Base-by-base conservation (phyloP, 1,140 invertebrate genomes). In the Lepidurus arcticus region DNA sequence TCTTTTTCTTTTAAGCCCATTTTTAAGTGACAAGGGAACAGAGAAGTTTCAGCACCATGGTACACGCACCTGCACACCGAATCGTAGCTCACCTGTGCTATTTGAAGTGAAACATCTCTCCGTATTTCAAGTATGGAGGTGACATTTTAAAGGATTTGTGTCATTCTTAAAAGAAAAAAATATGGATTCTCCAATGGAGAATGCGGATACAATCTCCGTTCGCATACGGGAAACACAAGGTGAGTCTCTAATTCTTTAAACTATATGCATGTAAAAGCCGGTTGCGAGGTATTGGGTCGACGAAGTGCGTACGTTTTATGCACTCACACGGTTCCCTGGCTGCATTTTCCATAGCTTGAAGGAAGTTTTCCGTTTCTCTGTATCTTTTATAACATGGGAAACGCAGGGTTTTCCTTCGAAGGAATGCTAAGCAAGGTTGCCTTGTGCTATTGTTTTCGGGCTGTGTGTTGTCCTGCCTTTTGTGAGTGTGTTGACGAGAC, bases 281-380 rank as follows among this genome's bases (percentile, higher is more conserved):
- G 34, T 34, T 34, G 34, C 34, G 34, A 34, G 34, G 34, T 34
- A 34, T 34, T 34, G 34, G 34, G 34, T 13, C 53, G 13, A 65
- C 53, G 13, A 34, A 65, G 53, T 65, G 53, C 53, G 53, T 65
- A 65, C 13, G 53, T 65, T 65, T 65, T 65, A 65, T 65, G 53
- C 53, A 21, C 21, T n/a, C 53, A 21, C 53, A 65, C 53, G 53
- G 16, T 21, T 16, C 16, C 53, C n/a, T n/a, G n/a, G n/a, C 16
- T 13, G 16, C 21, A n/a, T n/a, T n/a, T 13, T 65, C 16, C 53
- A 65, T 34, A 34, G 34, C 34, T 34, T 34, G 34, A 65, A 21
- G 53, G 21, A 21, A 65, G 53, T 65, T 65, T 13, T 65, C 53
- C 5, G 53, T 21, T 21, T 65, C 53, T 34, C 34, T 34, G 34